phyloP scores from a whole-genome alignment of 2,888 invertebrate genomes.

The Matsumyia berberina region DNA sequence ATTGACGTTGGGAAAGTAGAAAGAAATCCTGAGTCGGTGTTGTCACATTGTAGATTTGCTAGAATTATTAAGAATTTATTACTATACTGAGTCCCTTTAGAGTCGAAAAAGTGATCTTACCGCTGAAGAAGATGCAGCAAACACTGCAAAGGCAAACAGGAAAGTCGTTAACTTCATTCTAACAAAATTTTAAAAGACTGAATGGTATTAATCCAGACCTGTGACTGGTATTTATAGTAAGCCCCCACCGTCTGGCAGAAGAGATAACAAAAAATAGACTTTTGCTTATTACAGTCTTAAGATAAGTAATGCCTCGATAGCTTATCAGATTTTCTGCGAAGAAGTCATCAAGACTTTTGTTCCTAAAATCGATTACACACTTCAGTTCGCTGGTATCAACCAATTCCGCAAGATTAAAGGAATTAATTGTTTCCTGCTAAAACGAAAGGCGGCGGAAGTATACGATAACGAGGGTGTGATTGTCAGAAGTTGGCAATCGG shows the following conservation, averaged over 20 bases:
- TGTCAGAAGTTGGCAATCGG: no score
- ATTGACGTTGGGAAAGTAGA: conserved; percentile 1
- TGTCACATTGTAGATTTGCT: background rate
- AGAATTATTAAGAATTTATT: background rate
- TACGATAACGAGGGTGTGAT: no score
- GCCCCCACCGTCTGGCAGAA: background rate
- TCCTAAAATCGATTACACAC: no score
- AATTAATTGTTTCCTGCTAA: no score
- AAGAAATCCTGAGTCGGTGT: conserved; percentile 16
- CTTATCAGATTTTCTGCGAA: no score
- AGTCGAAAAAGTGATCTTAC: background rate
- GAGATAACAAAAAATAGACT: background rate
- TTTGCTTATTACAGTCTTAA: background rate
- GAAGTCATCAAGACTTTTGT: no score
- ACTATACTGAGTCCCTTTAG: background rate
- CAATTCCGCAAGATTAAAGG: no score
- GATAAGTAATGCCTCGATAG: background rate
- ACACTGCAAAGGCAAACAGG: background rate
- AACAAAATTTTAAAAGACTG: background rate
- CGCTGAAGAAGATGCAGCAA: background rate
- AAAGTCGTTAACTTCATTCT: background rate
- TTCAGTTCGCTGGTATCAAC: no score
- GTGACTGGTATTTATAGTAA: conserved; percentile 5
- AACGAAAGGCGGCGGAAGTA: no score
- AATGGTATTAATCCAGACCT: background rate